Base-by-base conservation (phyloP, 2,888 invertebrate species). In the Lutraria lutraria region DNA sequence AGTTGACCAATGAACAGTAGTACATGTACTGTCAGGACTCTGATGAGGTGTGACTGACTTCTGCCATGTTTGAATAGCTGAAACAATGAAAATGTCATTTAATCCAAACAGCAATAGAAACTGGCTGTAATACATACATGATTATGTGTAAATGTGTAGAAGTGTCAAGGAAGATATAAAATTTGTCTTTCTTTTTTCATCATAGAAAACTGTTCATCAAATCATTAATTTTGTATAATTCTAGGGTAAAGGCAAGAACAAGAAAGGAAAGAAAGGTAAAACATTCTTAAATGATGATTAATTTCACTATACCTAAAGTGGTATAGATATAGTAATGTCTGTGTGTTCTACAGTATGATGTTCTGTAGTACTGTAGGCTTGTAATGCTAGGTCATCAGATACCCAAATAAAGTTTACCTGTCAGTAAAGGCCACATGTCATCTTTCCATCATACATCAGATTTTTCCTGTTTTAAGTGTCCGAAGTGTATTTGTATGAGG, bases 241-340 rank as follows among this genome's bases (percentile, higher is more conserved):
- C 34, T 63, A 86, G 86, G 60, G 86, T 43, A 86, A 86, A 81
- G 60, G 81, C 16, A 83, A 88, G 54, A 87, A 63, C 43, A 83
- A 86, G 54, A 90, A 90, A 82, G 90, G 90, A 56, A 89, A 89
- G 81, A 89, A 87, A 85, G 85, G 87, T 63, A 85, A 12, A 34
- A 19, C 56, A 56, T 56, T 56, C 56, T 16, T 56, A 2, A 56
- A 8, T 25, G 6, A 19, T 21, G n/a, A 63, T 21, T n/a, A n/a
- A n/a, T n/a, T n/a, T n/a, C n/a, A n/a, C 8, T 43, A 43, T 43
- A 2, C 2, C 8, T 43, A 43, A 43, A 2, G 43, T 43, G 8
- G 43, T 43, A 43, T 43, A 43, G 43, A 8, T 8, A 43, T 43
- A 8, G 43, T 43, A 43, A 4, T 43, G 43, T 43, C 43, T 8